These are phyloP conservation scores for Coreius guichenoti DNA, from an alignment of 2,797 vertebrate genomes.

Conservation along the genomic window DNA sequence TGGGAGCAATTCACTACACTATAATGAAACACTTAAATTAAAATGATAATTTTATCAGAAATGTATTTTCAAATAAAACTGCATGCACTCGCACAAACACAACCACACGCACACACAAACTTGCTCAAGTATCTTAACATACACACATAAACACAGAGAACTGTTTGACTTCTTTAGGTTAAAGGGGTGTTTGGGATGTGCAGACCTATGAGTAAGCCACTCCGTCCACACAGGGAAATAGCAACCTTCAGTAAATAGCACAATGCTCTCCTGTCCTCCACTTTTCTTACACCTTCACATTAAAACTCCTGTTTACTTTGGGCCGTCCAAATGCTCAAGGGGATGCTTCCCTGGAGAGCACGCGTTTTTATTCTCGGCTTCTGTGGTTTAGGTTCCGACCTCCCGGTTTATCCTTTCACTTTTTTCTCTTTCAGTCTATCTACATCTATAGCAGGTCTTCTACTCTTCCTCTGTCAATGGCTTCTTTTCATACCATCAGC, in stretches of 20 bases:
- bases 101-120: background rate
- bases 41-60: constrained; percentile 21
- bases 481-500: constrained; percentile 42
- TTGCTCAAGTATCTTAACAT: background rate
- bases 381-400: constrained; percentile 34
- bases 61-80: constrained; percentile 20
- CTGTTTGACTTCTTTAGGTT: constrained; percentile 38
- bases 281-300: constrained; percentile 37
- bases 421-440: constrained; percentile 28
- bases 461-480: constrained; percentile 34
- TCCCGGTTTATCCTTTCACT: constrained; percentile 29
- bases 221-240: constrained; percentile 50
- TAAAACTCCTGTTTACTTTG: constrained; percentile 28
- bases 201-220: constrained; percentile 20
- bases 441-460: constrained; percentile 41
- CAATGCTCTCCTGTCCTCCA: constrained; percentile 43
- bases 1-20: background rate
- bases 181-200: constrained; percentile 29
- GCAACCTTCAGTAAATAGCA: constrained; percentile 43
- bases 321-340: constrained; percentile 11
- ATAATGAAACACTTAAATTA: too few species aligned
- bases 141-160: constrained; percentile 20
- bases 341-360: background rate
- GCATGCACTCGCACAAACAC: background rate
- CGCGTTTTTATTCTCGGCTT: constrained; percentile 28